Evolutionary conservation across 2,113 vertebrate genomes (phyloP), one percentile per base, ranked within the genome.

Genomic region (Callopanchax toddi): DNA sequence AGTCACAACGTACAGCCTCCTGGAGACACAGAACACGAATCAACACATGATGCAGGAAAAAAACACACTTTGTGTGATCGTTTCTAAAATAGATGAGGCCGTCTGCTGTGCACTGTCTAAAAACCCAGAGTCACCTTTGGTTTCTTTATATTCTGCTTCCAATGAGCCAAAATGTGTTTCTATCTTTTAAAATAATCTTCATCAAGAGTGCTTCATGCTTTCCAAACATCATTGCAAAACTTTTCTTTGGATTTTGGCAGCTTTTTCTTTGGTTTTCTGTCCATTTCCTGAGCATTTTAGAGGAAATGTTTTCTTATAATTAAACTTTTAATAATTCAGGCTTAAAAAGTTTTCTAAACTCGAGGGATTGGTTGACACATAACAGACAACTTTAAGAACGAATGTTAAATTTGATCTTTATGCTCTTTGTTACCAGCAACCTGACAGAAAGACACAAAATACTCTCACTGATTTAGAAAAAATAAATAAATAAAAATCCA

Each of bases 1-100:
- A 81, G 32, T 91, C 88, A 0, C 52, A 42, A 1, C 71, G 69
- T 52, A 95, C 11, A 0, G 97, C 94, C 85, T 94, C 94, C 97
- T 99, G 86, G 26, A 53, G 7, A 51, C 46, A 74, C 40, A 40
- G 21, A 34, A 71, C 60, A 61, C 2, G 17, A n/a, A 69, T 48
- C 60, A 2, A 64, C 37, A 71, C 50, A 66, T 40, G 42, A 32
- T 32, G 17, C 25, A 18, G n/a, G 8, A 18, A 10, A 20, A n/a
- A 43, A 1, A 40, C 4, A 40, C 39, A 40, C 16, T 40, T 16
- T 4, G 7, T 17, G 1, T 6, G 29, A 32, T 5, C n/a, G n/a
- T n/a, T n/a, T n/a, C n/a, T n/a, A n/a, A n/a, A n/a, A n/a, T n/a
- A n/a, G n/a, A n/a, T n/a, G n/a, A n/a, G n/a, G n/a, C n/a, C n/a